Evolutionary conservation across 2,113 vertebrate genomes (phyloP).

Genomic region (Alaudala cheleensis): DNA sequence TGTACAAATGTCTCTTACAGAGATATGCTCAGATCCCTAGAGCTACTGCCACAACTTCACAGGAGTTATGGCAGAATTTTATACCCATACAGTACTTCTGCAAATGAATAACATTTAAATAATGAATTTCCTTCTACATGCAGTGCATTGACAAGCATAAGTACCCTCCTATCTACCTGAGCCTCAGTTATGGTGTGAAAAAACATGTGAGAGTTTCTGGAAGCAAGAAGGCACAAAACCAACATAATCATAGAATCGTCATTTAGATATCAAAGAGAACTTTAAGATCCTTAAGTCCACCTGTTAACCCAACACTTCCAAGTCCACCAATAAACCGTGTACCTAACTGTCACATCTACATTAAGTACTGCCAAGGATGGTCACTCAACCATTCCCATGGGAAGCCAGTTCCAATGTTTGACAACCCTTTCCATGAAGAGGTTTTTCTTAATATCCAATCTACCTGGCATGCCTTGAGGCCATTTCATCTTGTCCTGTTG

Average conservation of each 20-base stretch:
- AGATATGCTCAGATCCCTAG: neutral
- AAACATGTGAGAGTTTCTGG: neutral
- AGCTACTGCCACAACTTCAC: constrained; percentile 24
- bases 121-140: neutral
- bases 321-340: neutral
- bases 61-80: constrained; percentile 20
- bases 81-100: neutral
- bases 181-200: neutral
- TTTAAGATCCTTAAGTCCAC: neutral
- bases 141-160: neutral
- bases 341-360: fast-evolving
- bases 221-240: neutral
- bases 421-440: neutral
- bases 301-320: neutral
- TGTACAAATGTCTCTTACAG: neutral
- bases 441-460: neutral
- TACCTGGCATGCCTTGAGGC: neutral
- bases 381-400: neutral
- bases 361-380: neutral
- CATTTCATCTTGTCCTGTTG: neutral
- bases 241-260: neutral
- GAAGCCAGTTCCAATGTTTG: neutral
- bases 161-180: neutral
- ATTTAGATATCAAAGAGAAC: neutral
- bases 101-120: constrained; percentile 32